Evolutionary conservation across 2,113 vertebrate species (phyloP).

Genomic region (Epinephelus moara): DNA sequence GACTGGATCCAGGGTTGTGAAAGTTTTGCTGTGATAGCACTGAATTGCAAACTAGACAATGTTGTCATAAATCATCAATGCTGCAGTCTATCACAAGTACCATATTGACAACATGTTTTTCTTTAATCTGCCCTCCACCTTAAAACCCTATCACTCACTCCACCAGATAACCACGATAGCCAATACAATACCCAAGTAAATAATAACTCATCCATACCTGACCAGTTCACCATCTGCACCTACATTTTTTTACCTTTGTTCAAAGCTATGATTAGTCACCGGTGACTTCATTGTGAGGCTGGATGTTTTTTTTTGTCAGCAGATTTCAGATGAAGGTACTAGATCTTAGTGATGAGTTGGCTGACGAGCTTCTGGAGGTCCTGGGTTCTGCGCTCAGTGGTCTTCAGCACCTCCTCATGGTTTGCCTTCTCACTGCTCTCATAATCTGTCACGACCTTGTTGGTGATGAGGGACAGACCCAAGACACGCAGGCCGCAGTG

Average conservation of each 20-base stretch:
- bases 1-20: background rate
- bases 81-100: background rate
- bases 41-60: background rate
- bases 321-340: constrained; percentile 12
- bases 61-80: background rate
- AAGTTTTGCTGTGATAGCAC: background rate
- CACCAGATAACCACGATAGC: background rate
- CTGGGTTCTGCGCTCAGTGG: constrained; percentile 60
- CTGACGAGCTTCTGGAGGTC: constrained; percentile 80
- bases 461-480: constrained; percentile 87
- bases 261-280: background rate
- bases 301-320: background rate
- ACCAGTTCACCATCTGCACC: constrained; percentile 1
- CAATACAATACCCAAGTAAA: background rate
- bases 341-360: constrained; percentile 70
- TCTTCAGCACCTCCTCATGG: constrained; percentile 81
- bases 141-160: background rate
- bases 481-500: constrained; percentile 85
- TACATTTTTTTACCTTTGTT: constrained; percentile 15
- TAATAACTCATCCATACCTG: background rate
- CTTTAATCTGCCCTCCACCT: background rate
- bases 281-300: background rate
- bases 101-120: background rate
- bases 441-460: constrained; percentile 83
- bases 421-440: constrained; percentile 73